A percentile compares a stretch with the other conserved stretches of the same genome.
These are phyloP conservation scores for Ailurus styani DNA, from an alignment of 2,113 vertebrate genomes.

Conservation along the genomic window DNA sequence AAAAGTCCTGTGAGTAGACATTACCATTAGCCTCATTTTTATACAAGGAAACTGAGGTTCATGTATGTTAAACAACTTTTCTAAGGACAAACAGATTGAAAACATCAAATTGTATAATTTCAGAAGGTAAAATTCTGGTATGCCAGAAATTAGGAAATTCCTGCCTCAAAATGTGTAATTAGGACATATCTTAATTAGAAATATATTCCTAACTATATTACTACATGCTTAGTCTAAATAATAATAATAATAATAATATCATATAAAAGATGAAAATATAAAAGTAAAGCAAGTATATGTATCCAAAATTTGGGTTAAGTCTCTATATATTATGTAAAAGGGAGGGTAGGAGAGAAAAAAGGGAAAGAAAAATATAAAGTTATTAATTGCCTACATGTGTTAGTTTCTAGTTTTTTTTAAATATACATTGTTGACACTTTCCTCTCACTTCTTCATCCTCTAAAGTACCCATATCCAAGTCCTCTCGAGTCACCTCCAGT, in stretches of 20 bases:
- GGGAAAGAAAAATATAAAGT: background rate
- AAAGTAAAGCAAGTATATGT: background rate
- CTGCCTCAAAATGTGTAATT: background rate
- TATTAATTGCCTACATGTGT: background rate
- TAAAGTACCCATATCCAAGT: background rate
- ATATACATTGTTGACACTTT: background rate
- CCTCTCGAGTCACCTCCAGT: background rate
- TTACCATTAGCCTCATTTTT: background rate
- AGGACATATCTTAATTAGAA: background rate
- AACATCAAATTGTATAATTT: background rate
- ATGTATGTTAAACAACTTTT: background rate
- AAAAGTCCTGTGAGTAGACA: background rate
- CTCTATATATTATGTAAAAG: background rate
- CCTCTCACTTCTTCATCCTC: background rate
- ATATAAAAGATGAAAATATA: background rate
- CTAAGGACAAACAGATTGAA: background rate
- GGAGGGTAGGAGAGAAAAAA: rapidly evolving
- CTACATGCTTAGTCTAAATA: background rate
- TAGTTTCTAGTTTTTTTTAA: background rate
- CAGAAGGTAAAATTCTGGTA: background rate
- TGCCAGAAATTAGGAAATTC: background rate
- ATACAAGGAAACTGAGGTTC: background rate
- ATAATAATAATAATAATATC: background rate
- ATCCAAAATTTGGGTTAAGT: background rate
- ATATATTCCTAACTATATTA: background rate